Conservation (phyloP, 2,113 vertebrate species). For the Accipiter cooperii region DNA sequence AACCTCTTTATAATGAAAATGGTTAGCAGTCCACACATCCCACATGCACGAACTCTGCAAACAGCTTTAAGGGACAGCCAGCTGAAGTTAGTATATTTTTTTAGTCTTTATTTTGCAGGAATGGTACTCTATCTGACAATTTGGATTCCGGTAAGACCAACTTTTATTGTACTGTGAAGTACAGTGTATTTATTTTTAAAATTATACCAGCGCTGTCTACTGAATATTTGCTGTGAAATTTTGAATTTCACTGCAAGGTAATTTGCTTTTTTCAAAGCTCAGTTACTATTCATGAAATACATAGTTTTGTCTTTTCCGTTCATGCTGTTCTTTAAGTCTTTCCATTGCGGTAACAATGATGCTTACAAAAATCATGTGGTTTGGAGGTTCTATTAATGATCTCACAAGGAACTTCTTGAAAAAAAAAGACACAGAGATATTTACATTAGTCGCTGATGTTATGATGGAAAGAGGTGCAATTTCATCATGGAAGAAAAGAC, state of each 20-base stretch:
- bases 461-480: background rate
- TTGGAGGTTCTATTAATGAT: background rate
- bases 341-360: background rate
- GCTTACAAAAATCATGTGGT: background rate
- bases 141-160: background rate
- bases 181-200: background rate
- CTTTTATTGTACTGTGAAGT: background rate
- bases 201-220: background rate
- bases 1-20: background rate
- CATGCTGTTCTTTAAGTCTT: background rate
- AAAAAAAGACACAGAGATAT: background rate
- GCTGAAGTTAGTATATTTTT: background rate
- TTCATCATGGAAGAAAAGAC: background rate
- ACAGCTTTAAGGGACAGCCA: background rate
- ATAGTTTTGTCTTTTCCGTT: background rate
- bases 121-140: background rate
- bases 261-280: background rate
- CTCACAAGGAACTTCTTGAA: background rate
- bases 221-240: background rate
- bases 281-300: background rate
- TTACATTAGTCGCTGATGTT: background rate
- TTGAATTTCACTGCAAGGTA: background rate
- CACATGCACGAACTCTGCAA: background rate
- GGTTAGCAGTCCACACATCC: background rate
- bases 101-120: background rate